These are phyloP conservation scores for Procavia capensis DNA, from an alignment of 2,113 vertebrate species.

Conservation along the genomic window DNA sequence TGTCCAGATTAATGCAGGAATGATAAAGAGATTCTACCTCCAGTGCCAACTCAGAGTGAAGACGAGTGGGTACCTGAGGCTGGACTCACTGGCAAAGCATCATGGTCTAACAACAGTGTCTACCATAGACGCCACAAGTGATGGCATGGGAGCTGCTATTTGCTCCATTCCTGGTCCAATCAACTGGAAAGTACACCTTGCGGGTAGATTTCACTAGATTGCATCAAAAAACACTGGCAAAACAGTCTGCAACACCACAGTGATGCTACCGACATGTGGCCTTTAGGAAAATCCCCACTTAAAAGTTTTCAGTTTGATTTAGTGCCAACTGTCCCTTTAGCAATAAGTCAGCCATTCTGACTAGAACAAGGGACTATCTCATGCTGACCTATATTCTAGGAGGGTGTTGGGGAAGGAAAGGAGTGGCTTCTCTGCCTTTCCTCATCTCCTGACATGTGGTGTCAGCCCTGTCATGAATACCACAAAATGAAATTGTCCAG, in stretches of 20 bases:
- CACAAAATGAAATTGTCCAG: slow-evolving; percentile 42
- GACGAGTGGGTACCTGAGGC: not conserved
- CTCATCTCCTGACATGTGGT: not conserved
- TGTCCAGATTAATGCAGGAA: not conserved
- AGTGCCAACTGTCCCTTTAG: not conserved
- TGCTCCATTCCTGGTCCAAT: not conserved
- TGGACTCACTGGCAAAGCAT: not conserved
- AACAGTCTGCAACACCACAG: not conserved
- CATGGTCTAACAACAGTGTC: no score
- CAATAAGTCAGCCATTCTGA: slow-evolving; percentile 10
- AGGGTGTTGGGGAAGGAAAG: not conserved
- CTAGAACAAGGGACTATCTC: not conserved
- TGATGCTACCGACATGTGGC: not conserved
- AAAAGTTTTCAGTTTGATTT: slow-evolving; percentile 18
- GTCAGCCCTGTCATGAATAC: not conserved
- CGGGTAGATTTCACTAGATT: not conserved
- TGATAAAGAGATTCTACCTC: not conserved
- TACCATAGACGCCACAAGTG: not conserved
- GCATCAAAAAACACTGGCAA: not conserved
- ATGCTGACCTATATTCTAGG: slow-evolving; percentile 24
- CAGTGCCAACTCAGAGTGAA: not conserved
- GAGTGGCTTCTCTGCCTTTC: not conserved
- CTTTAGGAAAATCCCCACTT: not conserved
- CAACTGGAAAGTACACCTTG: slow-evolving; percentile 19
- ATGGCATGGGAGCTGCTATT: not conserved